phyloP scores from a whole-genome alignment of 2,888 invertebrate species.

The Syrista parreyssii region DNA sequence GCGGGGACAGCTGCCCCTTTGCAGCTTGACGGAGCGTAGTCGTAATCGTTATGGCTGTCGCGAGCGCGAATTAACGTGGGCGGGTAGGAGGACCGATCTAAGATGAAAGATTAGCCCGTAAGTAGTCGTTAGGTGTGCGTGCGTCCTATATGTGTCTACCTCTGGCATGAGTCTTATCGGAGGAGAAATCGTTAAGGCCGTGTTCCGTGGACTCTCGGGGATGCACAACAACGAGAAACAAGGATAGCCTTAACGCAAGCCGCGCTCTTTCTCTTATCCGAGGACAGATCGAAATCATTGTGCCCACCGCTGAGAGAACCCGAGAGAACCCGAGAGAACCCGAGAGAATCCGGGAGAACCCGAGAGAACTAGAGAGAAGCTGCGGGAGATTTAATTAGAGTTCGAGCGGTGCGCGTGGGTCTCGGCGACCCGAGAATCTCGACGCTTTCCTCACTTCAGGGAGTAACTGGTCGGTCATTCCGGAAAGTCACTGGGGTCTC shows the following conservation, averaged over 20 bases:
- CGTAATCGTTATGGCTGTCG: too few species aligned
- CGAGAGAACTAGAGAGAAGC: neutral
- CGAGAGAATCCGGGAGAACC: neutral
- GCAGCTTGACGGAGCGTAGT: too few species aligned
- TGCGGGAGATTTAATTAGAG: conserved; percentile 38
- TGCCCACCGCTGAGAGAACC: conserved; percentile 16
- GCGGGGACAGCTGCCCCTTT: too few species aligned
- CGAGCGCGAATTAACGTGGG: too few species aligned
- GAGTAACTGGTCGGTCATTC: too few species aligned
- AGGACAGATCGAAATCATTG: conserved; percentile 47
- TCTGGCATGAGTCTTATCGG: too few species aligned
- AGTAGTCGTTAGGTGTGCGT: conserved; percentile 39
- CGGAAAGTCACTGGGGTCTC: too few species aligned
- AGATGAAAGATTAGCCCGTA: conserved; percentile 59
- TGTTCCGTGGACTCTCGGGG: conserved; percentile 1
- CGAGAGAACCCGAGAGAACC: neutral
- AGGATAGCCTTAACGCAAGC: conserved; percentile 28
- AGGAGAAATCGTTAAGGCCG: conserved; percentile 33
- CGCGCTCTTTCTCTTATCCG: conserved; percentile 35
- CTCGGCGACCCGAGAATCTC: neutral
- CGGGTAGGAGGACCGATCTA: conserved; percentile 38
- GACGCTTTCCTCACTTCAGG: too few species aligned
- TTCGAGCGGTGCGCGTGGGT: conserved; percentile 30
- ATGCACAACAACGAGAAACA: neutral
- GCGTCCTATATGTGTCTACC: neutral